phyloP scores from a whole-genome alignment of 1,140 invertebrate genomes.

The Hycleus phaleratus region DNA sequence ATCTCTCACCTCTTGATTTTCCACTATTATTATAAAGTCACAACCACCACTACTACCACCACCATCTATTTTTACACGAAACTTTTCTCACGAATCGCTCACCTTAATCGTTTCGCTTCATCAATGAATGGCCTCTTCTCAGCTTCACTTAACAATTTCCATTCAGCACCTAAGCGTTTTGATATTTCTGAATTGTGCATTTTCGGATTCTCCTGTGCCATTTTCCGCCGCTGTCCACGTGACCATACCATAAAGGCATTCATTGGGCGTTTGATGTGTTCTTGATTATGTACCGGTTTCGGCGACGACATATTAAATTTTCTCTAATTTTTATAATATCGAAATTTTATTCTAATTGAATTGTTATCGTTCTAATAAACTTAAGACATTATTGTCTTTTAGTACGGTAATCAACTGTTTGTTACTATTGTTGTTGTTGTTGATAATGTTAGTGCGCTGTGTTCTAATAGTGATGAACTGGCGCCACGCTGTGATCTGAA shows the following conservation, averaged over 20 bases:
- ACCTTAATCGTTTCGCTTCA: conserved; percentile 89
- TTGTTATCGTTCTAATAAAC: neutral
- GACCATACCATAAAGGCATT: conserved; percentile 95
- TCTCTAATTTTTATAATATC: neutral
- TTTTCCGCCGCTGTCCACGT: conserved; percentile 80
- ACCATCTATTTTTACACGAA: too few species aligned
- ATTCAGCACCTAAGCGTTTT: conserved; percentile 80
- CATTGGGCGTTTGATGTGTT: conserved; percentile 86
- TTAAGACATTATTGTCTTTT: neutral
- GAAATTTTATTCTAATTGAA: neutral
- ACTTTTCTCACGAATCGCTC: conserved; percentile 30
- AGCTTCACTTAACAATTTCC: conserved; percentile 81
- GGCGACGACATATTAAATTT: conserved; percentile 32
- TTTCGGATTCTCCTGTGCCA: conserved; percentile 97
- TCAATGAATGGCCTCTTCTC: conserved; percentile 95
- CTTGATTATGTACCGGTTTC: conserved; percentile 41
- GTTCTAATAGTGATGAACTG: conserved; percentile 26
- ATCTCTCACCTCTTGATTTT: too few species aligned
- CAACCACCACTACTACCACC: too few species aligned
- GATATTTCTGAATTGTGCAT: conserved; percentile 97
- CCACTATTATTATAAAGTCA: too few species aligned
- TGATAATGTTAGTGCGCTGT: neutral
- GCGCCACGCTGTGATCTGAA: conserved; percentile 22
- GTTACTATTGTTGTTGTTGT: neutral
- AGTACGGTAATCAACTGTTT: neutral